Conservation (phyloP, 2,113 vertebrate genomes). For the Dolichotis patagonum region DNA sequence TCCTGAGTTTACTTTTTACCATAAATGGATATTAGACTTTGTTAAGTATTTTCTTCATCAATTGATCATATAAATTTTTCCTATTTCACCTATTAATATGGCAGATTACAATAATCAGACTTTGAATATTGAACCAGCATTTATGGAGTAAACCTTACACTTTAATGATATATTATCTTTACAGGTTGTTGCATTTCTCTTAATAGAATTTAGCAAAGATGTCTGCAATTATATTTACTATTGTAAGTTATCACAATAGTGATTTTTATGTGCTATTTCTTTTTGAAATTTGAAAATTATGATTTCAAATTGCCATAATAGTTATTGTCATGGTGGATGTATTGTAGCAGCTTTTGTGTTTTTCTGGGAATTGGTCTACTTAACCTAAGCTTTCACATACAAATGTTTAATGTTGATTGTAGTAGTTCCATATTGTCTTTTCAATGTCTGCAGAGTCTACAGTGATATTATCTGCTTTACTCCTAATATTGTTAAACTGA, state of each 20-base stretch:
- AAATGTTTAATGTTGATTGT: neutral
- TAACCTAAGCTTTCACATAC: neutral
- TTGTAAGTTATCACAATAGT: neutral
- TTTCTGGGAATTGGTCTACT: neutral
- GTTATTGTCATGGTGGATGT: neutral
- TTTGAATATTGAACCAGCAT: neutral
- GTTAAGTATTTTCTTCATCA: neutral
- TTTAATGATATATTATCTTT: neutral
- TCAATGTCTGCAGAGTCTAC: neutral
- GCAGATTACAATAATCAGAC: neutral
- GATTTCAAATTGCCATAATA: neutral
- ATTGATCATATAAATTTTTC: neutral
- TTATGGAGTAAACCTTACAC: neutral
- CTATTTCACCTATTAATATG: neutral
- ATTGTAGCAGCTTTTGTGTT: neutral
- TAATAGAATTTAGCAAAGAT: constrained; percentile 30
- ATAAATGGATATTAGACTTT: constrained; percentile 31
- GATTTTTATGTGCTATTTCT: neutral
- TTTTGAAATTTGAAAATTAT: neutral
- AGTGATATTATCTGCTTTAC: neutral
- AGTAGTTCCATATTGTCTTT: neutral
- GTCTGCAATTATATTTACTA: neutral
- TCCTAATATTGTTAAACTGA: neutral
- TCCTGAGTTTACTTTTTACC: neutral
- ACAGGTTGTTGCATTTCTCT: neutral